phyloP scores from a whole-genome alignment of 2,113 vertebrate genomes.

The Nipponia nippon region DNA sequence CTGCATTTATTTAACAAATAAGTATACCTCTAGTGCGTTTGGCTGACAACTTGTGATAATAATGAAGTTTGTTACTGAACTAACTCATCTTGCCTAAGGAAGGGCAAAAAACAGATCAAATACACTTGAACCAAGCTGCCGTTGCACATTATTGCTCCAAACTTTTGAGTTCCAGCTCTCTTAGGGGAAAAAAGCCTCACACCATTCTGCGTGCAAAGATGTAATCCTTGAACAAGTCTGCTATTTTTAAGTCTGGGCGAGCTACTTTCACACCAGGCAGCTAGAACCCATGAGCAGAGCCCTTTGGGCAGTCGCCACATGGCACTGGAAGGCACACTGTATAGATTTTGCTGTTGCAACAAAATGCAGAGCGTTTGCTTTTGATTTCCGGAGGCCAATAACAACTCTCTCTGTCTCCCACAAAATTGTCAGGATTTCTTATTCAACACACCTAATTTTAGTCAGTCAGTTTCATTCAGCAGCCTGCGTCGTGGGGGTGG shows the following conservation, averaged over 20 bases:
- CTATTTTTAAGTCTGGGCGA: not conserved
- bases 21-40: not conserved
- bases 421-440: not conserved
- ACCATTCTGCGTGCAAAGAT: not conserved
- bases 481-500: not conserved
- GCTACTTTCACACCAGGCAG: not conserved
- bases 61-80: slow-evolving; percentile 19
- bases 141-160: not conserved
- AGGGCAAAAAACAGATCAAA: not conserved
- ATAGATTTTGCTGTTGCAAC: not conserved
- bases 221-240: not conserved
- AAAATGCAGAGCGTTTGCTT: not conserved
- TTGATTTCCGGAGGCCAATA: not conserved
- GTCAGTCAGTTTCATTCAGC: not conserved
- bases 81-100: slow-evolving; percentile 32
- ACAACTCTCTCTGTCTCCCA: not conserved
- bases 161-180: not conserved
- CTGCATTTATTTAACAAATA: slow-evolving; percentile 57
- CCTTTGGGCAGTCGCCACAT: not conserved
- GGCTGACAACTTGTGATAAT: not conserved
- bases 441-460: not conserved
- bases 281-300: not conserved
- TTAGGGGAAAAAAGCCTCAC: not conserved
- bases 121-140: not conserved
- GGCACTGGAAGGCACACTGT: not conserved